phyloP scores from a whole-genome alignment of 2,888 invertebrate genomes.

The Synanthedon formicaeformis region DNA sequence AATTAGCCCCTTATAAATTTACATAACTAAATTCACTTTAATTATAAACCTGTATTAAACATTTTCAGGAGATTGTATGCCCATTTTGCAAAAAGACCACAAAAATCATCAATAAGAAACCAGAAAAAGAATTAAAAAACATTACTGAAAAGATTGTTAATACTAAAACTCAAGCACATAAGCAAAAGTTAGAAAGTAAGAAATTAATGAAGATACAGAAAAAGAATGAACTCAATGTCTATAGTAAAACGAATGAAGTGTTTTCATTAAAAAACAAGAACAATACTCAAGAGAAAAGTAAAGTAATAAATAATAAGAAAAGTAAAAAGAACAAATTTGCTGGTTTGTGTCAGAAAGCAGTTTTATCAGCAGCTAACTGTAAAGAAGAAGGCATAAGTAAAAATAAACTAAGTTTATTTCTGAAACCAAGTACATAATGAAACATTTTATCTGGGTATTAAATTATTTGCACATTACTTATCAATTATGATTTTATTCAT shows the following conservation, averaged over 20 bases:
- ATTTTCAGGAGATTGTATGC: conserved; percentile 44
- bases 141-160: conserved; percentile 1
- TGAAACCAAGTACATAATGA: conserved; percentile 34
- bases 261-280: conserved; percentile 46
- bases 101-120: conserved; percentile 23
- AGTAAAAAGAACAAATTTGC: conserved; percentile 60
- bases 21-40: too few species aligned
- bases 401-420: conserved; percentile 45
- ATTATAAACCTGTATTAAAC: not conserved
- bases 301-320: conserved; percentile 52
- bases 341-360: conserved; percentile 52
- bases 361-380: conserved; percentile 44
- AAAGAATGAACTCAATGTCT: conserved; percentile 28
- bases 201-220: not conserved
- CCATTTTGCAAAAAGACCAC: conserved; percentile 37
- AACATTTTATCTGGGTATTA: conserved; percentile 6
- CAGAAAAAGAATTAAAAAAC: conserved; percentile 11
- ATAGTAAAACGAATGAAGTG: conserved; percentile 40
- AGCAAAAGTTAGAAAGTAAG: not conserved
- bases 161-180: not conserved
- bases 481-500: not conserved
- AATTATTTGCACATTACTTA: conserved; percentile 1
- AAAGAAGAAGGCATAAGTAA: conserved; percentile 30
- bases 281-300: conserved; percentile 34
- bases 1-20: too few species aligned